These are phyloP conservation scores for Manis pentadactyla DNA, from an alignment of 2,797 vertebrate species.

Conservation along the genomic window DNA sequence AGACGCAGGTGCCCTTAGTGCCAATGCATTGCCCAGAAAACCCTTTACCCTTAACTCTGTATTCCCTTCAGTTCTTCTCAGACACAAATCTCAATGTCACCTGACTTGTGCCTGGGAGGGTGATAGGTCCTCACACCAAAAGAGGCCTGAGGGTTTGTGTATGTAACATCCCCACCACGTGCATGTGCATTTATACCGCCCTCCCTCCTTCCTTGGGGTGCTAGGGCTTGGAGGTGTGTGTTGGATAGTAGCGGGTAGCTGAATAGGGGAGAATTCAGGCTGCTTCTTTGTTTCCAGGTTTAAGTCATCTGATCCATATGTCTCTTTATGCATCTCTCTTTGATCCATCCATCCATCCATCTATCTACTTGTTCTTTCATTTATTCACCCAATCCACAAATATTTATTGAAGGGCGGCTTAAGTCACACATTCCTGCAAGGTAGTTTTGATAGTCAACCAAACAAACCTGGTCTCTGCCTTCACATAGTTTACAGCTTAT, in stretches of 20 bases:
- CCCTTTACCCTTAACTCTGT: no score
- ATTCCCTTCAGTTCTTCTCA: not conserved
- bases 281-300: not conserved
- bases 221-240: not conserved
- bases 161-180: accelerated
- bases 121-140: not conserved
- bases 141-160: not conserved
- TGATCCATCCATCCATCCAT: not conserved
- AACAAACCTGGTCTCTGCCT: not conserved
- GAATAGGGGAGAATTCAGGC: not conserved
- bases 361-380: not conserved
- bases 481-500: not conserved
- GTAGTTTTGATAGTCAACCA: not conserved
- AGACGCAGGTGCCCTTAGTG: not conserved
- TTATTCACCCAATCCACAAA: not conserved
- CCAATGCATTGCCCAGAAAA: not conserved
- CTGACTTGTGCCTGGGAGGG: not conserved
- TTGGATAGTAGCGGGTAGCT: no score
- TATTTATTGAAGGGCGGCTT: not conserved
- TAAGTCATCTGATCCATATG: not conserved
- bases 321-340: not conserved
- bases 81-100: not conserved
- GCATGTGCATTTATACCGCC: accelerated
- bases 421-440: not conserved
- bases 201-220: not conserved